Base-by-base conservation (phyloP, 2,888 invertebrate genomes). In the Mythimna vitellina region DNA sequence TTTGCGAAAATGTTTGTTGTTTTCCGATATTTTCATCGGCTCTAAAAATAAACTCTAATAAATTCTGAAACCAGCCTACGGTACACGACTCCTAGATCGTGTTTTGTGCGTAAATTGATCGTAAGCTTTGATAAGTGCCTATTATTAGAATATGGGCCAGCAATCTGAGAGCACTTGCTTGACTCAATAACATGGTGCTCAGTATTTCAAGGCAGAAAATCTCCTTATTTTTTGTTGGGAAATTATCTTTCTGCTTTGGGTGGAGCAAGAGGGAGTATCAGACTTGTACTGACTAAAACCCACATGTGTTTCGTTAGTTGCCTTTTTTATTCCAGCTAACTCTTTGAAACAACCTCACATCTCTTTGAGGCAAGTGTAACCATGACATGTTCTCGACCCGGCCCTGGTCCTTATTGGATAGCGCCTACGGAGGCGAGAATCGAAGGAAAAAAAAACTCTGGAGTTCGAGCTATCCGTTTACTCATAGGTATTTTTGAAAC, bases 81-180 rank as follows among this genome's bases (percentile, higher is more conserved):
- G n/a, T 42, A 46, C 49, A 46, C 8, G 32, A 4, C 12, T 58
- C 32, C n/a, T 51, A 51, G 25, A n/a, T 46, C 70, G 6, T 22
- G 42, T 58, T 42, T 69, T 70, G 32, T 35, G 6, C 51, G 32
- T 53, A 53, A 53, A 73, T 38, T 70, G 78, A 78, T 73, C 70
- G 32, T 6, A 35, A 14, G 25, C n/a, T 42, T 51, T 32, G 12
- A 57, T 76, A 76, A 67, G n/a, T 35, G 20, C 14, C 20, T 70
- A 38, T 22, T 60, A 78, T 49, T 78, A 78, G 35, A 70, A 73
- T 78, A 29, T 78, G 20, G 70, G 60, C n/a, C 78, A 46, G 22
- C 20, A 22, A 69, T 29, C 14, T 53, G 42, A 77, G 32, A 68
- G 56, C 35, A 54, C 46, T 29, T 76, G 46, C 22, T 72, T 46